phyloP scores from a whole-genome alignment of 1,140 invertebrate species.

The Oryctes rhinoceros region DNA sequence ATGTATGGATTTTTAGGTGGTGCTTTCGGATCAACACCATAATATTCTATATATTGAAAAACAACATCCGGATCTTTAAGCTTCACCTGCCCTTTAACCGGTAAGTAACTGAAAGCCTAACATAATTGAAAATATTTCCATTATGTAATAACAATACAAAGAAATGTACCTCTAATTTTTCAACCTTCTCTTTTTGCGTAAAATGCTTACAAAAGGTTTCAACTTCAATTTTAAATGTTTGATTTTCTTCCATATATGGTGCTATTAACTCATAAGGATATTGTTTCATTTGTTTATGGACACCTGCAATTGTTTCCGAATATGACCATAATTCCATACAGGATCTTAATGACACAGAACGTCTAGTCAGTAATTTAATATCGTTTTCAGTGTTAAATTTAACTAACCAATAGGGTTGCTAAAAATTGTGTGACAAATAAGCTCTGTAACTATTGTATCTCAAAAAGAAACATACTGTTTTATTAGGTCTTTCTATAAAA shows the following conservation, averaged over 20 bases:
- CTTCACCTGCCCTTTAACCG: conserved; percentile 80
- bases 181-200: conserved; percentile 78
- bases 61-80: conserved; percentile 83
- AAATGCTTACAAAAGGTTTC: conserved; percentile 90
- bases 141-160: conserved; percentile 38
- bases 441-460: conserved; percentile 23
- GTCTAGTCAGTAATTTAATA: conserved; percentile 72
- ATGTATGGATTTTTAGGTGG: conserved; percentile 77
- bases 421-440: conserved; percentile 45
- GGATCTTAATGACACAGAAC: conserved; percentile 79
- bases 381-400: conserved; percentile 71
- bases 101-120: conserved; percentile 82
- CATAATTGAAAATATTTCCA: conserved; percentile 43
- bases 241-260: conserved; percentile 64
- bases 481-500: conserved; percentile 63
- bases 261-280: conserved; percentile 65
- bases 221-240: conserved; percentile 83
- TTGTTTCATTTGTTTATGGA: conserved; percentile 72
- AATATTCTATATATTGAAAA: conserved; percentile 87
- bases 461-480: conserved; percentile 58
- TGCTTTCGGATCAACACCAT: conserved; percentile 78
- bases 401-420: conserved; percentile 82
- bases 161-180: conserved; percentile 81
- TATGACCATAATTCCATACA: conserved; percentile 82
- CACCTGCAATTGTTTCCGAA: conserved; percentile 64